Evolutionary conservation across 2,797 vertebrate species (phyloP).

Genomic region (Danio choprae): DNA sequence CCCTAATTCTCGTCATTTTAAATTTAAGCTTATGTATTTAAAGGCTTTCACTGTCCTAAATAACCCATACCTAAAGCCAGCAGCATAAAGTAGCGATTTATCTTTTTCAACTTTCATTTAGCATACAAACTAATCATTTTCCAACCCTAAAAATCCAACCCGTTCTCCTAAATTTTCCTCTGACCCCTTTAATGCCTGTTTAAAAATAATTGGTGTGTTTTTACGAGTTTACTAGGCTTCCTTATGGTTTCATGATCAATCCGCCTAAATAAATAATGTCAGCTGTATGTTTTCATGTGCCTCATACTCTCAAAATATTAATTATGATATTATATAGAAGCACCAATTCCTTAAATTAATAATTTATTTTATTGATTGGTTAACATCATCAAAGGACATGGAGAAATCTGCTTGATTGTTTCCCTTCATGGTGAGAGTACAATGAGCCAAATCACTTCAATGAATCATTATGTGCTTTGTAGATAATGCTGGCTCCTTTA

Average conservation of each 20-base stretch:
- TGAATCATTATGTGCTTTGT: slow-evolving; percentile 44
- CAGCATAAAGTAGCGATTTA: not conserved
- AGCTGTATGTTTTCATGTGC: not conserved
- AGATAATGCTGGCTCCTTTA: slow-evolving; percentile 19
- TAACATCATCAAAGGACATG: not conserved
- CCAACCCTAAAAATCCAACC: not conserved
- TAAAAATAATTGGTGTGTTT: too few species aligned
- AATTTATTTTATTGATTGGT: not conserved
- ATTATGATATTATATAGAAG: not conserved
- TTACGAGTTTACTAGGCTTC: not conserved
- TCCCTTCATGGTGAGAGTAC: not conserved
- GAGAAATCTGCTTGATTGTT: too few species aligned
- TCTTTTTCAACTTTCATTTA: not conserved
- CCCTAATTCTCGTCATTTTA: too few species aligned
- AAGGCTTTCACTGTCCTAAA: not conserved
- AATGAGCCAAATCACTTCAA: slow-evolving; percentile 15
- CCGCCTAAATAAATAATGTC: not conserved
- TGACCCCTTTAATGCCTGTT: too few species aligned
- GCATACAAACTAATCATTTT: not conserved
- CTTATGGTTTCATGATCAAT: not conserved
- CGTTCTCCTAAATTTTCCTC: too few species aligned
- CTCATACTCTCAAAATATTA: not conserved
- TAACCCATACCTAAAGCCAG: not conserved
- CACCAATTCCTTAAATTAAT: too few species aligned
- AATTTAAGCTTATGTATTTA: not conserved